Conservation (phyloP, 2,888 invertebrate species). For the Opisthograptis luteolata region DNA sequence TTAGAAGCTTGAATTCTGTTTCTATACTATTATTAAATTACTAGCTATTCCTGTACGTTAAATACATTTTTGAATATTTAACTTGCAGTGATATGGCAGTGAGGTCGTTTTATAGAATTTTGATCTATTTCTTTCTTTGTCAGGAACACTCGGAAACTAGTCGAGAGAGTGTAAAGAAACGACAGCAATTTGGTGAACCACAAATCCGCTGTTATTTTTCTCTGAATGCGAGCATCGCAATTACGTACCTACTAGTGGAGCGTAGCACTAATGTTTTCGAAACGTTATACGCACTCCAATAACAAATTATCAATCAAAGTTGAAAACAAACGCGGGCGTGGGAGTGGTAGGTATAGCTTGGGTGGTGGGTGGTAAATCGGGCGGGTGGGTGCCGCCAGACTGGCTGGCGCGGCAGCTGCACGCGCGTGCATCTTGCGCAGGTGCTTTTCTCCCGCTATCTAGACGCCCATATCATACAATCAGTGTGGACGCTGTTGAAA, state of each 20-base stretch:
- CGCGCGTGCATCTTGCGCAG: constrained; percentile 69
- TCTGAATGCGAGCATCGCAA: not conserved
- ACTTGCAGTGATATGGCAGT: too few species aligned
- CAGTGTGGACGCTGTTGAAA: constrained; percentile 13
- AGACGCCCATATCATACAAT: constrained; percentile 27
- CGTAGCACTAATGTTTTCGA: constrained; percentile 55
- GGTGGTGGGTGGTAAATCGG: constrained; percentile 35
- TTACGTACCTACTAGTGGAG: not conserved
- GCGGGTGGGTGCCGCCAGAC: constrained; percentile 69
- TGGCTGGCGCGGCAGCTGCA: constrained; percentile 75
- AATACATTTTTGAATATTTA: too few species aligned
- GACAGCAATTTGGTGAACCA: too few species aligned
- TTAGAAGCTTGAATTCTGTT: too few species aligned
- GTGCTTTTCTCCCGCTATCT: constrained; percentile 51
- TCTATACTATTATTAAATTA: too few species aligned
- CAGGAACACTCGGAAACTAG: too few species aligned
- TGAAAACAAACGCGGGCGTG: constrained; percentile 78
- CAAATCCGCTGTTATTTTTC: not conserved
- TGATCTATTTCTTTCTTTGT: too few species aligned
- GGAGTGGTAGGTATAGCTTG: constrained; percentile 47
- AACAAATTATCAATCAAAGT: constrained; percentile 84
- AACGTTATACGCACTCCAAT: constrained; percentile 73
- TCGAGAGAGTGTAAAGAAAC: too few species aligned
- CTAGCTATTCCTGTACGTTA: too few species aligned
- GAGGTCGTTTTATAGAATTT: too few species aligned